A percentile compares a stretch with the other conserved stretches of the same genome.
Conservation (phyloP, 1,140 invertebrate species). For the Drosophila pseudoananassae region DNA sequence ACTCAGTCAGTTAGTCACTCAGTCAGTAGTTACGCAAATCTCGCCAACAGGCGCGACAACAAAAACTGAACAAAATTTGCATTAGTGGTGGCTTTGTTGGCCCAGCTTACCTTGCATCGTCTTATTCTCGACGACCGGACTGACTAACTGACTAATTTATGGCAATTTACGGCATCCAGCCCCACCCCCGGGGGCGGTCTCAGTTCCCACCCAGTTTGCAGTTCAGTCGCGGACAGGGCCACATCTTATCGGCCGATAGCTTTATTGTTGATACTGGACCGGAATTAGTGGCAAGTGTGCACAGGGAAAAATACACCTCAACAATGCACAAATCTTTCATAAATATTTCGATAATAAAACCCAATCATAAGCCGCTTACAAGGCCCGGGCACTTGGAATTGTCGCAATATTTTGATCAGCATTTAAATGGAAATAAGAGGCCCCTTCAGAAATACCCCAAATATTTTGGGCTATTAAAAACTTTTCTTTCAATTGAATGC, state of each 20-base stretch:
- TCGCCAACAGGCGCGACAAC: conserved; percentile 56
- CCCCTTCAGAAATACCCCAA: conserved; percentile 48
- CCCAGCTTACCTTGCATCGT: conserved; percentile 61
- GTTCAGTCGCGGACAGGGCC: conserved; percentile 16
- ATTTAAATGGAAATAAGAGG: conserved; percentile 34
- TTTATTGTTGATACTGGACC: conserved; percentile 25
- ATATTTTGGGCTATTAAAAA: conserved; percentile 69
- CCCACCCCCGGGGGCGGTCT: conserved; percentile 36
- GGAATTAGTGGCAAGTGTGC: conserved; percentile 29
- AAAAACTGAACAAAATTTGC: conserved; percentile 35
- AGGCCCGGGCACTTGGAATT: conserved; percentile 29
- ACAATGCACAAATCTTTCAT: not conserved
- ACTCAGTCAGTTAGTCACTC: conserved; percentile 33
- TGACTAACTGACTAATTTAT: conserved; percentile 70
- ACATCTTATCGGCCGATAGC: conserved; percentile 34
- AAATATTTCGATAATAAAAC: not conserved
- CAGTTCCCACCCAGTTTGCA: conserved; percentile 35
- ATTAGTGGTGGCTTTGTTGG: conserved; percentile 40
- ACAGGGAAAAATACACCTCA: not conserved
- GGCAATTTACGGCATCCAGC: conserved; percentile 73
- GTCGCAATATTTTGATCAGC: conserved; percentile 76
- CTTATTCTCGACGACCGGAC: conserved; percentile 50
- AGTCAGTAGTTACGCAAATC: conserved; percentile 62
- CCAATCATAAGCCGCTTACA: conserved; percentile 57
- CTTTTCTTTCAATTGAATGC: conserved; percentile 70